Percentiles rank a stretch among this genome's conserved stretches.
Conservation (phyloP, 2,113 vertebrate genomes). For the Dipodomys stephensi region DNA sequence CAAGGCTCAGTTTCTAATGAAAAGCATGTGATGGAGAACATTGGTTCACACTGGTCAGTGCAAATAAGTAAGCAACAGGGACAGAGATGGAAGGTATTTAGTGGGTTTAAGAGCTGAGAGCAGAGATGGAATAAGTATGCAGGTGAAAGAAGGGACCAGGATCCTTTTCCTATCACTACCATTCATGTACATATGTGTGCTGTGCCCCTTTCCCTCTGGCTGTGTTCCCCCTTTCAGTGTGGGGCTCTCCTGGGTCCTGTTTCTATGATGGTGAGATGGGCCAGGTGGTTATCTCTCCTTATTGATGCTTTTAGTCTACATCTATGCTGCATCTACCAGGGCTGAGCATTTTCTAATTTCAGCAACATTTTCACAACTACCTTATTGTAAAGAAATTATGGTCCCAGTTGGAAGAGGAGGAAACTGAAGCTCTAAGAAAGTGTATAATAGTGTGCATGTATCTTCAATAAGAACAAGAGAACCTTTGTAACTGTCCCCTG, state of each 20-base stretch:
- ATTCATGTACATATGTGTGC: too few relatives aligned
- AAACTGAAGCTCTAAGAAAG: background rate
- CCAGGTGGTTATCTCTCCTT: background rate
- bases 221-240: background rate
- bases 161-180: background rate
- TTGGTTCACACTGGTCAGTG: background rate
- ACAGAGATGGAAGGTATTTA: background rate
- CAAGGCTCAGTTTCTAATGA: too few relatives aligned
- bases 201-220: background rate
- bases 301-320: background rate
- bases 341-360: background rate
- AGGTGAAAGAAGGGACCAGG: background rate
- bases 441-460: background rate
- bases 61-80: background rate
- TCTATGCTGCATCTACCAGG: background rate
- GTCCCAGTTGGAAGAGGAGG: background rate
- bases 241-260: background rate
- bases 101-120: too few relatives aligned
- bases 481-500: background rate
- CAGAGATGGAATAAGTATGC: background rate
- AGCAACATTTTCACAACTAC: background rate
- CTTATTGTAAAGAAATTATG: background rate
- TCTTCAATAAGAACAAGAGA: background rate
- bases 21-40: background rate
- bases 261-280: background rate